These are phyloP conservation scores for Euproctis similis DNA, from an alignment of 2,888 invertebrate species.

Conservation along the genomic window DNA sequence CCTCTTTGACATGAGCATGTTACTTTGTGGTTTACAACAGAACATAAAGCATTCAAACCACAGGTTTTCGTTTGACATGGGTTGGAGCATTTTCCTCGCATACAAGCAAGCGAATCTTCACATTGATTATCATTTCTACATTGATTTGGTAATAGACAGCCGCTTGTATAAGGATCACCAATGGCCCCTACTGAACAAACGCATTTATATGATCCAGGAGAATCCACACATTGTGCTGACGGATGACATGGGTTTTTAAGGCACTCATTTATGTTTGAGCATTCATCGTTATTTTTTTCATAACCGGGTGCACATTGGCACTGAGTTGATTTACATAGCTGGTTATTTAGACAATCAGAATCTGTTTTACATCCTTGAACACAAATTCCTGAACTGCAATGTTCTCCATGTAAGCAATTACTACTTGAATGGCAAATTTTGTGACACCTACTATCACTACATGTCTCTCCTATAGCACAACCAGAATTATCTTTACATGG, in stretches of 20 bases:
- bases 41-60: slow-evolving; percentile 85
- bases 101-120: slow-evolving; percentile 83
- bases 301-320: slow-evolving; percentile 88
- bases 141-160: slow-evolving; percentile 85
- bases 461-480: slow-evolving; percentile 91
- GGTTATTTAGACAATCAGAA: slow-evolving; percentile 85
- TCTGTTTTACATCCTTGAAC: slow-evolving; percentile 88
- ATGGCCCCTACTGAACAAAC: slow-evolving; percentile 86
- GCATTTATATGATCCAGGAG: slow-evolving; percentile 87
- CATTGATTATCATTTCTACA: slow-evolving; percentile 86
- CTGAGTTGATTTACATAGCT: slow-evolving; percentile 83
- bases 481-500: slow-evolving; percentile 83
- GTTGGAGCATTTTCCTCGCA: slow-evolving; percentile 85
- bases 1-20: slow-evolving; percentile 87
- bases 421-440: slow-evolving; percentile 93
- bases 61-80: slow-evolving; percentile 84
- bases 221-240: slow-evolving; percentile 86
- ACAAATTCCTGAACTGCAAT: slow-evolving; percentile 88
- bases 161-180: slow-evolving; percentile 80
- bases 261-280: slow-evolving; percentile 90
- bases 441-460: slow-evolving; percentile 84
- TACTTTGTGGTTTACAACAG: slow-evolving; percentile 81
- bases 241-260: slow-evolving; percentile 85
- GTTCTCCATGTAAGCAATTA: slow-evolving; percentile 92
- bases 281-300: slow-evolving; percentile 82